Evolutionary conservation across 1,140 invertebrate species (phyloP).

Genomic region (Caenorhabditis latens): DNA sequence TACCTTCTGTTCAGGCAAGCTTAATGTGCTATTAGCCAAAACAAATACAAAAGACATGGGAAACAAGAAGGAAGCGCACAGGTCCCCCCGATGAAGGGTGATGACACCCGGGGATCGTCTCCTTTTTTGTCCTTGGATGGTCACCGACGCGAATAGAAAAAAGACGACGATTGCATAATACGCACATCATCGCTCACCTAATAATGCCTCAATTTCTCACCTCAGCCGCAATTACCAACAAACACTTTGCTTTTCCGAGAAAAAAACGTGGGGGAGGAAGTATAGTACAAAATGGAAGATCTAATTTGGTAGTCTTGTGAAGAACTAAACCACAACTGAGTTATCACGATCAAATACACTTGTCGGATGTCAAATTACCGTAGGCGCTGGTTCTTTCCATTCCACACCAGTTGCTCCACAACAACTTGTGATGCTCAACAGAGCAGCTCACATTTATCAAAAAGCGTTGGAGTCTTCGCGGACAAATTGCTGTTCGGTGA

Average conservation of each 20-base stretch:
- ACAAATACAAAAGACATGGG: constrained; percentile 55
- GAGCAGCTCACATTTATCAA: constrained; percentile 41
- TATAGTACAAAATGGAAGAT: constrained; percentile 41
- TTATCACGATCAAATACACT: constrained; percentile 30
- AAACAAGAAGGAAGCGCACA: constrained; percentile 23
- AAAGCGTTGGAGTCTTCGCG: constrained; percentile 42
- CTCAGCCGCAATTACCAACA: constrained; percentile 41
- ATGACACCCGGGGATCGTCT: constrained; percentile 3
- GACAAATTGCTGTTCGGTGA: constrained; percentile 54
- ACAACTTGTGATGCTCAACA: constrained; percentile 55
- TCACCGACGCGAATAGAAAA: constrained; percentile 47
- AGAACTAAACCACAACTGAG: background rate
- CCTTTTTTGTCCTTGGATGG: constrained; percentile 53
- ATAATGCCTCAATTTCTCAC: constrained; percentile 54
- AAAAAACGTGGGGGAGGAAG: background rate
- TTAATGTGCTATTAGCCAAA: constrained; percentile 55
- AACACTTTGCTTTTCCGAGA: constrained; percentile 31
- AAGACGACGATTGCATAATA: constrained; percentile 39
- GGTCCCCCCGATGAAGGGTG: too few species aligned
- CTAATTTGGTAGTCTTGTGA: background rate
- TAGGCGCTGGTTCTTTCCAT: background rate
- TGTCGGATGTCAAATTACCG: constrained; percentile 52
- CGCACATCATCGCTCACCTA: constrained; percentile 51
- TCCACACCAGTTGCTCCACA: constrained; percentile 38
- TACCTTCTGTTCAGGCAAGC: constrained; percentile 47